phyloP scores from a whole-genome alignment of 1,140 invertebrate species.

The Nautilus pompilius region DNA sequence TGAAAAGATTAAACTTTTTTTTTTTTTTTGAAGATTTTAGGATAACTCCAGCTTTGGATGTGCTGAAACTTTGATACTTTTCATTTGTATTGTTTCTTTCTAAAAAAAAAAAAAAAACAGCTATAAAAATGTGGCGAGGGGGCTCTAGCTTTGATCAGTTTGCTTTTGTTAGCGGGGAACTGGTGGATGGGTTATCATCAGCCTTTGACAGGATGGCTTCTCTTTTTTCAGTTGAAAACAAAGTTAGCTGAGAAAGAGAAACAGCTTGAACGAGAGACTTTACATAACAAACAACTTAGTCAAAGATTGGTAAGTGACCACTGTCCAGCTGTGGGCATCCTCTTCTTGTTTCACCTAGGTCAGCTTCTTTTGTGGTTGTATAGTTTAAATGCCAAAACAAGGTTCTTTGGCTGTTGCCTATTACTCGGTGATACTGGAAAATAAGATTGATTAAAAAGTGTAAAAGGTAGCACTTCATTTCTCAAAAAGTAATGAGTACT shows the following conservation, averaged over 20 bases:
- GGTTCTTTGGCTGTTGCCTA: background rate
- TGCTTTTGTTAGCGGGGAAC: background rate
- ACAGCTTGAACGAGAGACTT: slow-evolving; percentile 46
- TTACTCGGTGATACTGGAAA: no score
- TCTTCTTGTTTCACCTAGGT: background rate
- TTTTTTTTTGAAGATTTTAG: no score
- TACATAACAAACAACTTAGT: slow-evolving; percentile 39
- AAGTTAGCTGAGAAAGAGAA: slow-evolving; percentile 46
- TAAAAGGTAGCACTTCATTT: no score
- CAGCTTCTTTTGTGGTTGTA: slow-evolving; percentile 23
- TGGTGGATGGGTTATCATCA: background rate
- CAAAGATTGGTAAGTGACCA: slow-evolving; percentile 43
- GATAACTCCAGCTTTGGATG: no score
- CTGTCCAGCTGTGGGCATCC: slow-evolving; percentile 4
- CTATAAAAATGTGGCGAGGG: slow-evolving; percentile 8
- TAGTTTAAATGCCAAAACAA: slow-evolving; percentile 41
- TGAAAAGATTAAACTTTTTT: no score
- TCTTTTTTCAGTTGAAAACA: slow-evolving; percentile 29
- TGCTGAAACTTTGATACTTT: slow-evolving; percentile 6
- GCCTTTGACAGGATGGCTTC: background rate
- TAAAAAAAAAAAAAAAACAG: slow-evolving; percentile 24
- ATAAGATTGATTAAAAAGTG: no score
- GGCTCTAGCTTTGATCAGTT: background rate
- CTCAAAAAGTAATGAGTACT: no score
- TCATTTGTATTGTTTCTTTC: slow-evolving; percentile 17